A percentile compares a stretch with the other conserved stretches of the same genome.
These are phyloP conservation scores for Luffia ferchaultella DNA, from an alignment of 2,888 invertebrate species.

Conservation along the genomic window DNA sequence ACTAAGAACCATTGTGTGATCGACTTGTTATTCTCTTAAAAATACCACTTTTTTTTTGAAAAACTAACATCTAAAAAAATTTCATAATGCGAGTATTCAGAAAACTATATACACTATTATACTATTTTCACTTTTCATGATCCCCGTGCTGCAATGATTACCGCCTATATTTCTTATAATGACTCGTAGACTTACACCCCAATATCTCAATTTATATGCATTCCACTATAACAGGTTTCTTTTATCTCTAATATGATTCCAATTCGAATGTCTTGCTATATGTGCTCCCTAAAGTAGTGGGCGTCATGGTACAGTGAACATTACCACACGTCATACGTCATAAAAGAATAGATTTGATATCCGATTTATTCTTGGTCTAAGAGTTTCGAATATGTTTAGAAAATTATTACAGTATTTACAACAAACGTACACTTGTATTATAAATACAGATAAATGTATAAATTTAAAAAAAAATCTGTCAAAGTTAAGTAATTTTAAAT, in stretches of 20 bases:
- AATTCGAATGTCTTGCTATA: constrained; percentile 41
- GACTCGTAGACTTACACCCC: neutral
- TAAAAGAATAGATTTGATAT: too few species aligned
- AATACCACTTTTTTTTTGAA: constrained; percentile 25
- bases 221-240: constrained; percentile 46
- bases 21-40: constrained; percentile 2
- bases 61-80: too few species aligned
- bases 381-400: too few species aligned
- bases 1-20: neutral
- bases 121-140: neutral
- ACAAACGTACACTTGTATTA: too few species aligned
- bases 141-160: constrained; percentile 20
- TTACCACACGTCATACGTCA: neutral
- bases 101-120: too few species aligned
- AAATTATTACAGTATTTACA: too few species aligned
- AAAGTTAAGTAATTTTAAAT: too few species aligned
- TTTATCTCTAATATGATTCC: constrained; percentile 58
- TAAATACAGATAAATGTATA: too few species aligned
- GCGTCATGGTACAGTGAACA: constrained; percentile 14
- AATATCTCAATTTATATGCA: constrained; percentile 36
- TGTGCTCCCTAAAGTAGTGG: constrained; percentile 49
- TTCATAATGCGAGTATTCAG: too few species aligned
- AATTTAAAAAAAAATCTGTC: too few species aligned
- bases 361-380: too few species aligned
- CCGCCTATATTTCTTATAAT: constrained; percentile 10